Evolutionary conservation across 2,797 vertebrate genomes (phyloP).

Genomic region (Propithecus deckenii): DNA sequence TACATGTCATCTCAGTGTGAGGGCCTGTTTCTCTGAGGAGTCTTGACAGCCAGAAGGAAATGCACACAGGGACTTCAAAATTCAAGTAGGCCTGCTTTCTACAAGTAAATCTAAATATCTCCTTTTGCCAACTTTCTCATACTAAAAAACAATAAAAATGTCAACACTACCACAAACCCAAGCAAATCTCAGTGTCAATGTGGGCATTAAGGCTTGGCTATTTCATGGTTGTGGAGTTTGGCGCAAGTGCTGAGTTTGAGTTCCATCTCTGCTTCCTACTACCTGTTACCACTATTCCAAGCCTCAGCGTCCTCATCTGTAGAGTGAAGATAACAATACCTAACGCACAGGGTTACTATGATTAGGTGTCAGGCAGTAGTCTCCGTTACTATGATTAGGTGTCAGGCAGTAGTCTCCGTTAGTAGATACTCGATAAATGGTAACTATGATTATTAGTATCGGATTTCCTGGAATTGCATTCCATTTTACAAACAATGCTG

Average conservation of each 20-base stretch:
- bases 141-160: background rate
- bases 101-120: background rate
- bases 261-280: background rate
- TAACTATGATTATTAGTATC: background rate
- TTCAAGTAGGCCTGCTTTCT: background rate
- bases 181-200: background rate
- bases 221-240: background rate
- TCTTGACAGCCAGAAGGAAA: background rate
- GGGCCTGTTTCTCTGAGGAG: background rate
- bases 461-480: background rate
- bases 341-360: background rate
- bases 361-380: background rate
- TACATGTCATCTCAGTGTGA: background rate
- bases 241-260: background rate
- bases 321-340: background rate
- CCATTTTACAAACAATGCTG: background rate
- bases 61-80: background rate
- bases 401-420: background rate
- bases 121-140: background rate
- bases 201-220: background rate
- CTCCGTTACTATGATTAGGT: background rate
- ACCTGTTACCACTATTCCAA: background rate
- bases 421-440: background rate
- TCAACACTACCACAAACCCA: background rate
- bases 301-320: background rate